Evolutionary conservation across 2,888 invertebrate genomes (phyloP), one percentile per base, ranked within the genome.

Genomic region (Oscheius myriophilus): DNA sequence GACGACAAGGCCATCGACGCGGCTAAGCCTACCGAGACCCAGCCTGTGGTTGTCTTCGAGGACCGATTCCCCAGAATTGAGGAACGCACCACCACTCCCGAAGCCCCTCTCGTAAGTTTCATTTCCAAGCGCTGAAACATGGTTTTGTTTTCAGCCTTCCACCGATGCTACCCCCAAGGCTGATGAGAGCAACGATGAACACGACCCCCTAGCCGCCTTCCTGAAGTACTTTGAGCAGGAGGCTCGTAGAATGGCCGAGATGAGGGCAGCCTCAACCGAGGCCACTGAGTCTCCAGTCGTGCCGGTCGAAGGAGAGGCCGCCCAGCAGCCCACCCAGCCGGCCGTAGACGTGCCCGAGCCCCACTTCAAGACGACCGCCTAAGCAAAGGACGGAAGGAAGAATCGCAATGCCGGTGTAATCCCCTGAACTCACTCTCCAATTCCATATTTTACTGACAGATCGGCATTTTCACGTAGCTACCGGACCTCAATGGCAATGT

Each of bases 61-160:
- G 78, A 78, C 49, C 59, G 69, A 12, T 78, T 78, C 73, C 78
- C 78, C 45, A 58, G 68, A 52, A 46, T 78, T 42, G 74, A 78
- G 25, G 73, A 73, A 53, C 65, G 76, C 52, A 76, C 76, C 14
- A 76, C 76, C 25, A 76, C 76, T 53, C 63, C 73, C 3, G 75
- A 75, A 52, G 54, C 66, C 39, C 66, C 57, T 11, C 18, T 43
- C 1, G 66, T 66, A 57, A 57, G 41, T 21, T 21, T 57, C n/a
- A n/a, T n/a, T n/a, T n/a, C n/a, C n/a, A n/a, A n/a, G n/a, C n/a
- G n/a, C n/a, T n/a, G n/a, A n/a, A n/a, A n/a, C n/a, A n/a, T n/a
- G n/a, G n/a, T n/a, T n/a, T n/a, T n/a, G n/a, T n/a, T 23, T 23
- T 49, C 49, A 18, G 49, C 49, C 49, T 9, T 46, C 59, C 12